phyloP scores from a whole-genome alignment of 2,888 invertebrate species.

The Latrodectus hesperus region DNA sequence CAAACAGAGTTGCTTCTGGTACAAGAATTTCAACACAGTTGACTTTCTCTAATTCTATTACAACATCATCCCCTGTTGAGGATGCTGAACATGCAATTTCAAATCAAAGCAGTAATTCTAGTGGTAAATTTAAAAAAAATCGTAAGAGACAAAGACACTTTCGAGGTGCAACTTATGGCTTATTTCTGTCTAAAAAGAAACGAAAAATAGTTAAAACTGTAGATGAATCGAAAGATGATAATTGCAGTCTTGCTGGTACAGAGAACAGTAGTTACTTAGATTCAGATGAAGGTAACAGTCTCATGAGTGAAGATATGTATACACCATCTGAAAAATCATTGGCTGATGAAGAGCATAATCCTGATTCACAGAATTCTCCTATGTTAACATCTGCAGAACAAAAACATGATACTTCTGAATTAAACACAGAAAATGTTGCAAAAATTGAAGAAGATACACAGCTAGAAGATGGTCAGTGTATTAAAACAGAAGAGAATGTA shows the following conservation, averaged over 20 bases:
- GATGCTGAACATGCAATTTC: conserved; percentile 20
- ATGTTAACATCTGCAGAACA: neutral
- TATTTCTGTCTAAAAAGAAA: conserved; percentile 54
- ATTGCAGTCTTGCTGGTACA: conserved; percentile 56
- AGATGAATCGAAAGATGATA: conserved; percentile 54
- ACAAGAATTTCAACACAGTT: neutral
- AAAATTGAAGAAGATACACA: neutral
- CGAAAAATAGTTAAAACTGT: conserved; percentile 13
- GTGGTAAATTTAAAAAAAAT: conserved; percentile 36
- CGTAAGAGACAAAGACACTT: conserved; percentile 45
- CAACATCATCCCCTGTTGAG: conserved; percentile 28
- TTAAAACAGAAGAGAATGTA: neutral
- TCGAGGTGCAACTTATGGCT: conserved; percentile 61
- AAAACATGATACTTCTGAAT: conserved; percentile 15
- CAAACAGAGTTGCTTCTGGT: neutral
- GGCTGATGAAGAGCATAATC: conserved; percentile 54
- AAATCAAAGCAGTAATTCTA: conserved; percentile 31
- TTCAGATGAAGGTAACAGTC: conserved; percentile 65
- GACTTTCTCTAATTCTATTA: conserved; percentile 7
- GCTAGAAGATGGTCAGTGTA: neutral
- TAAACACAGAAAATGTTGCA: conserved; percentile 6
- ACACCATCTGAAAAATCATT: conserved; percentile 68
- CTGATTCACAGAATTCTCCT: conserved; percentile 35
- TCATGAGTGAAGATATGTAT: conserved; percentile 60
- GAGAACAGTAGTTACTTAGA: conserved; percentile 67